These are phyloP conservation scores for Mythimna vitellina DNA, from an alignment of 2,888 invertebrate species.

Conservation along the genomic window DNA sequence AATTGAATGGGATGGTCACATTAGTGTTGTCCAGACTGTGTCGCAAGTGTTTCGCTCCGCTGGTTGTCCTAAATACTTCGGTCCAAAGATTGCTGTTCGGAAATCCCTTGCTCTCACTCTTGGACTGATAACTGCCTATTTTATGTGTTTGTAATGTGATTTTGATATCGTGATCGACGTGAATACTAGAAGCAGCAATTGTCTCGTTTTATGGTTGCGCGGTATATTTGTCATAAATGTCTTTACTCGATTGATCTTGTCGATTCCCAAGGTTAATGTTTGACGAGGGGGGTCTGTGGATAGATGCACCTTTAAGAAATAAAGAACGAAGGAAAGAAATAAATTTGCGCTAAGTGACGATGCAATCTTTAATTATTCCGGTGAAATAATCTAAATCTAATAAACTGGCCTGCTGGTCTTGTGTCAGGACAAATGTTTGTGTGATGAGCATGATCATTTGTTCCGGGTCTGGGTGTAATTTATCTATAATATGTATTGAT, in stretches of 20 bases:
- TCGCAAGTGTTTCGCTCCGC: constrained; percentile 77
- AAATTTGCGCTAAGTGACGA: too few relatives aligned
- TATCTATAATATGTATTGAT: too few relatives aligned
- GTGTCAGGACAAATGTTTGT: too few relatives aligned
- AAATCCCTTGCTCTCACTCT: constrained; percentile 70
- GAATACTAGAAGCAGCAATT: constrained; percentile 8
- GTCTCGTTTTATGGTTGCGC: background rate
- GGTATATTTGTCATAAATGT: background rate
- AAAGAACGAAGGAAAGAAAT: too few relatives aligned
- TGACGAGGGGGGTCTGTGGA: too few relatives aligned
- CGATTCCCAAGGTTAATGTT: too few relatives aligned
- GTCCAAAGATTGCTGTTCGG: constrained; percentile 76
- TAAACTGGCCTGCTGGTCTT: too few relatives aligned
- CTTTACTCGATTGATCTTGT: background rate
- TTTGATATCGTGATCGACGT: constrained; percentile 45
- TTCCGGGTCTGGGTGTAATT: too few relatives aligned
- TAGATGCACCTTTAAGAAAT: too few relatives aligned
- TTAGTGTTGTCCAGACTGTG: constrained; percentile 69
- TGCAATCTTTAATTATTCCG: too few relatives aligned
- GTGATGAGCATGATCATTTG: too few relatives aligned
- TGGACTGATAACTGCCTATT: constrained; percentile 50
- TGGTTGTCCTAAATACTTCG: constrained; percentile 82
- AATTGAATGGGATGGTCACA: constrained; percentile 61
- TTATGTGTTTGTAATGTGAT: constrained; percentile 56
- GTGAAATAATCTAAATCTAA: too few relatives aligned